Evolutionary conservation across 2,113 vertebrate genomes (phyloP), one percentile per base, ranked within the genome.

Genomic region (Erythrolamprus reginae): DNA sequence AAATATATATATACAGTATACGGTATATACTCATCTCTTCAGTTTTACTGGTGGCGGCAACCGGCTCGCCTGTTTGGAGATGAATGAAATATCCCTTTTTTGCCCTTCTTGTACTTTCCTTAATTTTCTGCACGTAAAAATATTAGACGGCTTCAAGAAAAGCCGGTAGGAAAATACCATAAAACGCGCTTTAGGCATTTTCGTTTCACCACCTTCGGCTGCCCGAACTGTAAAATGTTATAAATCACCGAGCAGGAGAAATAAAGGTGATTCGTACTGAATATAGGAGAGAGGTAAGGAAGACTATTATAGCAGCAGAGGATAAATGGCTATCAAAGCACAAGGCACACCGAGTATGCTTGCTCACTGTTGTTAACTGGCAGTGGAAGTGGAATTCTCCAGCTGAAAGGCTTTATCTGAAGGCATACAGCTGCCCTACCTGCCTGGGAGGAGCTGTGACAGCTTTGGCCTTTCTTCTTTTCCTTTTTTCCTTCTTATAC

Each of bases 111-210:
- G 51, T 92, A 84, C 84, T 89, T 89, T 92, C 84, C 50, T 84
- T 92, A 88, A 92, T 92, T 88, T 87, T 70, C 85, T 70, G 83
- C 92, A 84, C 61, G 82, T 93, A 84, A 58, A 58, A 28, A 86
- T 85, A 94, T 92, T 89, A 91, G 92, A 93, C 2, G 38, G 90
- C 55, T 89, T 58, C 1, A 87, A 91, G 65, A 89, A 88, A 94
- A n/a, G 12, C 86, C 3, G 19, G 26, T 55, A 19, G 1, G 0
- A 53, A 58, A 58, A 51, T n/a, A 28, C 52, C 50, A 13, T 33
- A 48, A 77, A 24, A 45, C 5, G 56, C 15, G 87, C 55, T 45
- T 45, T 12, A 21, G 70, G 45, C 17, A 5, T 87, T 87, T 83
- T 61, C 51, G 52, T 42, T 58, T 45, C 84, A 45, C 15, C 65